Evolutionary conservation across 2,113 vertebrate genomes (phyloP).

Genomic region (Ramphastos sulfuratus): DNA sequence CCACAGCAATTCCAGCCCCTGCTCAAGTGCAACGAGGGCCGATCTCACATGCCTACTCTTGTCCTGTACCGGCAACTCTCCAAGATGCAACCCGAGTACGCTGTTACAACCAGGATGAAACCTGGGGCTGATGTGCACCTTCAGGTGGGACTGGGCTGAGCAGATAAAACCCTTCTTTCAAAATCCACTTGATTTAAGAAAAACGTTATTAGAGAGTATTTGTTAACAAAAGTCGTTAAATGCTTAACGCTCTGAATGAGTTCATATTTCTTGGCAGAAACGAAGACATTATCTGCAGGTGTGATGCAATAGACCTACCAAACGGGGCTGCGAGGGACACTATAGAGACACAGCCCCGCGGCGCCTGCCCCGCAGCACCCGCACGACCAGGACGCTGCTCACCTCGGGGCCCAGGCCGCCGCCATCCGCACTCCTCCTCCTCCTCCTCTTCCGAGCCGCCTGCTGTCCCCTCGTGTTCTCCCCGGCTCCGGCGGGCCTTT

Average conservation of each 20-base stretch:
- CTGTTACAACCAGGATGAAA: accelerated
- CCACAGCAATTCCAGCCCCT: neutral
- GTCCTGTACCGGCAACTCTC: accelerated
- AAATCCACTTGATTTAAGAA: neutral
- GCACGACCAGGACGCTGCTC: neutral
- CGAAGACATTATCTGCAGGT: accelerated
- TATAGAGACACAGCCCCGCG: accelerated
- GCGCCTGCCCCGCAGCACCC: accelerated
- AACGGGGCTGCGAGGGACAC: accelerated
- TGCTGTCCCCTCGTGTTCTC: neutral
- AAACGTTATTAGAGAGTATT: accelerated
- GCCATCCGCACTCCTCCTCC: neutral
- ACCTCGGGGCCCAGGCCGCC: neutral
- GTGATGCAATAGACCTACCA: accelerated
- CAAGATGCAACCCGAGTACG: accelerated
- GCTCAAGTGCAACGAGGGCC: accelerated
- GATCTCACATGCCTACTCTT: accelerated
- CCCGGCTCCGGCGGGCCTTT: neutral
- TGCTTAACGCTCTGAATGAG: accelerated
- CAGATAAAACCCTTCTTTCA: accelerated
- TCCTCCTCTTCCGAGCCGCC: neutral
- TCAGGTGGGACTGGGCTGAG: accelerated
- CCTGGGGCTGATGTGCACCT: neutral
- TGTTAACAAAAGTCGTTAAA: neutral
- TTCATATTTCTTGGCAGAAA: accelerated